phyloP scores from a whole-genome alignment of 2,113 vertebrate genomes.

The Dissostichus mawsoni region DNA sequence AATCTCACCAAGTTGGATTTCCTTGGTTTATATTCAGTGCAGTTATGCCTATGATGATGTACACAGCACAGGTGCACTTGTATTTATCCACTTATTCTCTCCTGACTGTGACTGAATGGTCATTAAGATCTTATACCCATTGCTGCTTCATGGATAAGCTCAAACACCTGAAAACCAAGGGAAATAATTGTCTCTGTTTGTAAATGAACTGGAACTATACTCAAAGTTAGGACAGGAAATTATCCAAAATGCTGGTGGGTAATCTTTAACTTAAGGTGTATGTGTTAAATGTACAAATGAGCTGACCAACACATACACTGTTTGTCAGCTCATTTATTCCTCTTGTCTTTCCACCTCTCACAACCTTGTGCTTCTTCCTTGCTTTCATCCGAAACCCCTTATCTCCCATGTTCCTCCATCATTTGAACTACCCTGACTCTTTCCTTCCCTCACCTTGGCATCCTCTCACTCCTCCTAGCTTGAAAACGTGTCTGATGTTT shows the following conservation, averaged over 20 bases:
- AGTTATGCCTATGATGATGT: not conserved
- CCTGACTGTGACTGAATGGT: not conserved
- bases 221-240: not conserved
- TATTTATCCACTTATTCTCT: not conserved
- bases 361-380: conserved; percentile 5
- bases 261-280: conserved; percentile 1
- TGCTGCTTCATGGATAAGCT: conserved; percentile 1
- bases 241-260: not conserved
- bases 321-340: conserved; percentile 19
- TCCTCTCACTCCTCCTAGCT: conserved; percentile 21
- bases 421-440: conserved; percentile 7
- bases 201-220: not conserved
- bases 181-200: not conserved
- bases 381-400: not conserved
- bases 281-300: too few species aligned
- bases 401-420: not conserved
- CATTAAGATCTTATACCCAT: not conserved
- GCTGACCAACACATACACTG: too few species aligned
- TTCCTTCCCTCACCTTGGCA: conserved; percentile 4
- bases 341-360: not conserved
- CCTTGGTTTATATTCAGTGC: not conserved
- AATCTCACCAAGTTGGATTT: conserved; percentile 7
- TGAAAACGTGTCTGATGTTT: conserved; percentile 23
- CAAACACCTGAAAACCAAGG: not conserved
- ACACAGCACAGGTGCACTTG: not conserved